Base-by-base conservation (phyloP, 2,888 invertebrate genomes). In the Hypsopygia costalis region DNA sequence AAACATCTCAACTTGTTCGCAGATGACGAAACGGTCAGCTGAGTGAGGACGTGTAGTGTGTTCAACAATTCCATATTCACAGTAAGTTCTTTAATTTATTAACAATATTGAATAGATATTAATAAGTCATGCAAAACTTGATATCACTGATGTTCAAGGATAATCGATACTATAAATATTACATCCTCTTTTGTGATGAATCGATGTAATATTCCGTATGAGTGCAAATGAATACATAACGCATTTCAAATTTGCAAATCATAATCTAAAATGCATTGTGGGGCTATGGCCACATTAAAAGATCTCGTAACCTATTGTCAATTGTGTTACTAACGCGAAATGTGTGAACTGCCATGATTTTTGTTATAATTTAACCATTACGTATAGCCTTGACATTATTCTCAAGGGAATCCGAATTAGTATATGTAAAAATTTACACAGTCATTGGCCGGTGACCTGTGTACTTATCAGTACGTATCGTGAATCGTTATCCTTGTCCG, bases 381-480 rank as follows among this genome's bases (percentile, higher is more conserved):
- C 3, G 27, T 16, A 10, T 12, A n/a, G 6, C 36, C 16, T 36
- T 29, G 36, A 29, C 11, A 29, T 36, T 36, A 20, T 7, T 1
- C 36, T 29, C 20, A 36, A 36, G 29, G 36, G 36, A 36, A 9
- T 12, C 8, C 6, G 9, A 16, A 12, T 35, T n/a, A n/a, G n/a
- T n/a, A n/a, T n/a, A n/a, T n/a, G n/a, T n/a, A n/a, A n/a, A n/a
- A n/a, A n/a, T n/a, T 16, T 3, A 4, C 4, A 16, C 16, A 16
- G 16, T 16, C 16, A 16, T 16, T 16, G 16, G 16, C 16, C 16
- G 2, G 16, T 16, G 16, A 16, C 4, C 16, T 3, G 3, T 16
- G 16, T 3, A 16, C 16, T 16, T 16, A n/a, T n/a, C n/a, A n/a
- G n/a, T n/a, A 16, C 16, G 16, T 16, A 4, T 16, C 4, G n/a